Base-by-base conservation (phyloP, 2,113 vertebrate species). In the Speoplatyrhinus poulsoni region DNA sequence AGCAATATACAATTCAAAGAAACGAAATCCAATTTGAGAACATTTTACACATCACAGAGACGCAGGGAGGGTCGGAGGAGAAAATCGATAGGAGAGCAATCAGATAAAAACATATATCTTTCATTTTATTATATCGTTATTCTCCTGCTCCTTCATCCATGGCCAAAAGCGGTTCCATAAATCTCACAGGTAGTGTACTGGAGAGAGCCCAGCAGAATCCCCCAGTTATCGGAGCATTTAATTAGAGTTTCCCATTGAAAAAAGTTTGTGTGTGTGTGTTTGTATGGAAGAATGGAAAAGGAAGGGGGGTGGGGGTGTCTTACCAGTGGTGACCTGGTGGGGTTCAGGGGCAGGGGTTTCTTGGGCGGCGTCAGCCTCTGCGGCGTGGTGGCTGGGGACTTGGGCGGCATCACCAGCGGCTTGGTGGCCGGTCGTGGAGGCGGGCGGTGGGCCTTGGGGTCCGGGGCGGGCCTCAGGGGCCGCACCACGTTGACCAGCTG, bases 291-390 rank as follows among this genome's bases (percentile, higher is more conserved):
- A 26, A 26, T 26, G 26, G 26, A 26, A 41, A 41, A 41, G 4
- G 36, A 41, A 7, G 4, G 4, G 36, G 36, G 36, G 26, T 26
- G 36, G 52, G 8, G 52, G 15, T 7, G 10, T 0, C 89, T 94
- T 84, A 96, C 95, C 94, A 91, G 70, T 0, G 92, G 91, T 13
- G 83, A 89, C 60, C 93, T 86, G 16, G 90, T 70, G 0, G 95
- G 95, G 73, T 92, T 94, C 70, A 92, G 91, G 12, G 95, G 95
- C 17, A 96, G 92, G 5, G 95, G 95, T 33, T 94, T 96, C 92
- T 86, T 94, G 0, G 95, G 95, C 0, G 95, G 92, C 0, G 88
- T 93, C 10, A 93, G 89, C 71, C 94, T 94, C 59, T 78, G 83
- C 12, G 87, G 83, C 26, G 26, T 26, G 1, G 81, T 69, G 1